Evolutionary conservation across 2,797 vertebrate genomes (phyloP), one percentile per base, ranked within the genome.

Genomic region (Gymnocypris eckloni): DNA sequence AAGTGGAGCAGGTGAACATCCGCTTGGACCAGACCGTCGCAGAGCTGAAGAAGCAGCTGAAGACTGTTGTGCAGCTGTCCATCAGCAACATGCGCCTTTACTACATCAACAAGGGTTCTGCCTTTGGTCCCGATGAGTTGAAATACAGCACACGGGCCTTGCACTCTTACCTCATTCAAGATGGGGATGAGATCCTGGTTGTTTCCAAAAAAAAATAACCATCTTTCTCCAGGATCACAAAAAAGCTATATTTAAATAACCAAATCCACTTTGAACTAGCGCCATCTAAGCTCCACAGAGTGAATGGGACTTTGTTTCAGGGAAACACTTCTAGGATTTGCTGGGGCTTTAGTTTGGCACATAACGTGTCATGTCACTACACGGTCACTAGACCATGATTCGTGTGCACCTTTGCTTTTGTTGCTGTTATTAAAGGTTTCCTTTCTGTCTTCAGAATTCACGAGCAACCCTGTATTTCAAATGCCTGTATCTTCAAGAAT

Each of bases 11-110:
- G 91, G 95, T 98, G 92, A 97, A 87, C 56, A 98, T 99, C 91
- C 97, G 98, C 59, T 93, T 99, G 86, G 97, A 99, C 91, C 98
- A 99, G 92, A 99, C 97, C 2, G 98, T 99, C 20, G 97, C 97
- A 0, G 98, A 97, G 88, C 93, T 99, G 88, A 98, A 97, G 95
- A 99, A 98, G 90, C 96, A 98, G 89, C 93, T 99, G 79, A 97
- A 95, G 75, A 94, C 95, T 81, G 95, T 99, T 0, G 97, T 99
- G 84, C 97, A 97, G 79, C 91, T 99, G 73, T 96, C 98, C 28
- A 95, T 95, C 33, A 97, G 94, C 94, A 97, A 95, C 94, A 98
- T 99, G 98, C 96, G 97, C 86, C 92, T 99, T 79, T 99, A 98
- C 92, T 97, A 99, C 94, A 96, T 99, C 43, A 97, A 98, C 94